A percentile compares a stretch with the other conserved stretches of the same genome.
Conservation (phyloP, 2,888 invertebrate genomes). For the Enchytraeus crypticus region DNA sequence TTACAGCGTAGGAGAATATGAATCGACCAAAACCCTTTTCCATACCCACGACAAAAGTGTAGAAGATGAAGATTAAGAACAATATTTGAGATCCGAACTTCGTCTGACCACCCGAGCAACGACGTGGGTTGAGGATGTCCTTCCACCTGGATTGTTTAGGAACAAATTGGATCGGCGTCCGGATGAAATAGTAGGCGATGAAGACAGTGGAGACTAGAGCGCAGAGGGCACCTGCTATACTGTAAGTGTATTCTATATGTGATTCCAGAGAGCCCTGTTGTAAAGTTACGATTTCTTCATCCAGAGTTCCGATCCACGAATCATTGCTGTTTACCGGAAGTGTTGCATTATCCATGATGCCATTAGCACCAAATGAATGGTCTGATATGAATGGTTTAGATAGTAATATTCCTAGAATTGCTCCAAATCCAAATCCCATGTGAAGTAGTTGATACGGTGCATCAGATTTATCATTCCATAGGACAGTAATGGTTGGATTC, state of each 20-base stretch:
- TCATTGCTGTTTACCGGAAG: no score
- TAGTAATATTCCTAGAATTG: conserved; percentile 32
- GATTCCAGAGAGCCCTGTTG: neutral
- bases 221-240: conserved; percentile 25
- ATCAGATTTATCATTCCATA: conserved; percentile 33
- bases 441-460: conserved; percentile 33
- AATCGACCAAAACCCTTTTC: conserved; percentile 32
- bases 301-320: no score
- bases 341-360: no score
- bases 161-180: neutral
- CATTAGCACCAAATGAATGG: no score
- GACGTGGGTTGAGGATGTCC: conserved; percentile 9
- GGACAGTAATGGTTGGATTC: conserved; percentile 28
- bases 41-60: conserved; percentile 30
- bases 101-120: conserved; percentile 28
- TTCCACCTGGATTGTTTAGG: neutral
- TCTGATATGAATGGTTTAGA: conserved; percentile 32
- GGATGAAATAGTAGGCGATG: conserved; percentile 24
- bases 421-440: conserved; percentile 35
- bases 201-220: conserved; percentile 23
- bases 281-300: no score
- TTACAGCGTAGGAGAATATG: conserved; percentile 31
- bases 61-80: conserved; percentile 28
- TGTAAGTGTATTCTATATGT: conserved; percentile 28
- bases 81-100: conserved; percentile 29